Evolutionary conservation across 2,888 invertebrate genomes (phyloP), one percentile per base, ranked within the genome.

Genomic region (Caenorhabditis macrosperma): DNA sequence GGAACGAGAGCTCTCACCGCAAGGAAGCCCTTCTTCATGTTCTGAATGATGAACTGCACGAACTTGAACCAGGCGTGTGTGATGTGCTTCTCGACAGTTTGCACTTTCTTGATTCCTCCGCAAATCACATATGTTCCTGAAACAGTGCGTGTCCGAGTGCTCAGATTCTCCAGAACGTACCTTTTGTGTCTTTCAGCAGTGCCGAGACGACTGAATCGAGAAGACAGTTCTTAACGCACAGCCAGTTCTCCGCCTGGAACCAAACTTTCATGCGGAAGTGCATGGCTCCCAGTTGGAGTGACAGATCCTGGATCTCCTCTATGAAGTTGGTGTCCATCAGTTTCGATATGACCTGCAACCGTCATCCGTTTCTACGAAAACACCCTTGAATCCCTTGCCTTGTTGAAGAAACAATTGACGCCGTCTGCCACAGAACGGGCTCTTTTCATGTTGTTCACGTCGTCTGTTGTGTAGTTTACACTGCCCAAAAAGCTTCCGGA

Each of bases 241-340:
- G 66, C 83, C 83, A 83, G 52, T 83, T 83, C 30, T 83, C 83
- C 15, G 83, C 83, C 57, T 82, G 78, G 26, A 83, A 83, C 81
- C 81, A 83, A 10, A 83, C 83, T 33, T 80, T 75, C 75, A 76
- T 78, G 22, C 78, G 55, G 57, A 81, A 83, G 41, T 83, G 83
- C 72, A 81, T 71, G 50, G 83, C 83, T n/a, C 83, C 83, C 9
- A 83, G 68, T 46, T 81, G 78, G 22, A 78, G 68, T n/a, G 81
- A 78, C 35, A 81, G 64, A 22, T 76, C 66, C 17, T 71, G 59
- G 22, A 83, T 76, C 59, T 83, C 81, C n/a, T 63, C 71, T 17
- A 79, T 41, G 52, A 59, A 68, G 35, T 78, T 69, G 0, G 64
- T 41, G 20, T 76, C 72, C 61, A 71, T 72, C 6, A 81, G 48